These are phyloP conservation scores for Syrrhaptes paradoxus DNA, from an alignment of 2,113 vertebrate species.

Conservation along the genomic window DNA sequence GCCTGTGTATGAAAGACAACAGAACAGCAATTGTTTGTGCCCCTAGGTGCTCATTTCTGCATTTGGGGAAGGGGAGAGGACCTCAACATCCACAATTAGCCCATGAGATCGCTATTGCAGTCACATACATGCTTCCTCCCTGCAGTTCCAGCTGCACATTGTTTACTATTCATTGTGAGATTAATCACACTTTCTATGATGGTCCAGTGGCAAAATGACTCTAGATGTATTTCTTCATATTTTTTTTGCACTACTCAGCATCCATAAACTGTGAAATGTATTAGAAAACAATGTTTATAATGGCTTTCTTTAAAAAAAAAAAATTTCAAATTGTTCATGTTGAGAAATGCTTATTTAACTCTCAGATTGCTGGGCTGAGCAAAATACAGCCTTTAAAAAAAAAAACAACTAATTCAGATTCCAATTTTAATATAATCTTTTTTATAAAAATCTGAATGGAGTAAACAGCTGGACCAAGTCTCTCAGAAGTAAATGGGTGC, in stretches of 20 bases:
- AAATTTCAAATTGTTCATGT: slow-evolving; percentile 29
- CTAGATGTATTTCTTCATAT: background rate
- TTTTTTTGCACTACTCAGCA: slow-evolving; percentile 51
- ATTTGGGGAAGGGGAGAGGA: background rate
- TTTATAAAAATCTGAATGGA: background rate
- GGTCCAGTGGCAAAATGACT: background rate
- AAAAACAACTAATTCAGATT: background rate
- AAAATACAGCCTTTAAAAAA: background rate
- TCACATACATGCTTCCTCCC: background rate
- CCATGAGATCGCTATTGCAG: background rate
- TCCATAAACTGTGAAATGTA: slow-evolving; percentile 50
- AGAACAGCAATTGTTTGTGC: background rate
- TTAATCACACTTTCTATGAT: slow-evolving; percentile 25
- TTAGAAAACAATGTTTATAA: slow-evolving; percentile 60
- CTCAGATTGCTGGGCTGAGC: background rate
- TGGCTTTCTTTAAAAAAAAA: slow-evolving; percentile 54
- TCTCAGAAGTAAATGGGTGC: background rate
- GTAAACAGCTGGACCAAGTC: background rate
- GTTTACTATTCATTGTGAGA: background rate
- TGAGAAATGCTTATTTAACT: slow-evolving; percentile 49
- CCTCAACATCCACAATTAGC: background rate
- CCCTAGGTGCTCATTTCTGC: background rate
- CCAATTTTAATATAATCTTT: background rate
- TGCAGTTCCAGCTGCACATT: background rate
- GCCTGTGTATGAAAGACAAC: background rate